A percentile compares a stretch with the other conserved stretches of the same genome.
Conservation (phyloP, 2,888 invertebrate species). For the Leucoptera coffeella region DNA sequence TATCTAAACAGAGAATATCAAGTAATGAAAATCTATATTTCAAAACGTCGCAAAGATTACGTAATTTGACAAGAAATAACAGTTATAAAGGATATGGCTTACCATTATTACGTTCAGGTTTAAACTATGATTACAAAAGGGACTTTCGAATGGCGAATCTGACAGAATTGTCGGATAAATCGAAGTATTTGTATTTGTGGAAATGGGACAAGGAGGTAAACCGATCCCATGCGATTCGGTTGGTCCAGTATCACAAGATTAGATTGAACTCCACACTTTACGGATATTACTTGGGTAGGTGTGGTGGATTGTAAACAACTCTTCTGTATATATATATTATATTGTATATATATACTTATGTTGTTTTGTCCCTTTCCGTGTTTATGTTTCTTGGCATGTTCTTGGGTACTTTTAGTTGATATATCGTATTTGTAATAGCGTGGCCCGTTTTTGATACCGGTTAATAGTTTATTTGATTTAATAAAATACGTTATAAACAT, state of each 20-base stretch:
- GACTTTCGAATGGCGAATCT: slow-evolving; percentile 22
- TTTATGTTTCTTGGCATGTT: too few relatives aligned
- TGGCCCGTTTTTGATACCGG: too few relatives aligned
- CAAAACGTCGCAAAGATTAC: slow-evolving; percentile 19
- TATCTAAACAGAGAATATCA: too few relatives aligned
- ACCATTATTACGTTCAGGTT: slow-evolving; percentile 16
- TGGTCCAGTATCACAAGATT: slow-evolving; percentile 37
- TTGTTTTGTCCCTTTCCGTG: too few relatives aligned
- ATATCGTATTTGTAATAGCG: too few relatives aligned
- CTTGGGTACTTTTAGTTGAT: too few relatives aligned
- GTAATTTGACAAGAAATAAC: slow-evolving; percentile 18
- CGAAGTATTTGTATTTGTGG: not conserved
- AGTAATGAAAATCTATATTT: slow-evolving; percentile 25
- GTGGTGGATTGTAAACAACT: too few relatives aligned
- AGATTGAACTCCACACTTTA: slow-evolving; percentile 31
- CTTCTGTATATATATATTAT: too few relatives aligned
- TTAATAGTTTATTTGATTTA: too few relatives aligned
- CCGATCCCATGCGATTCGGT: slow-evolving; percentile 9
- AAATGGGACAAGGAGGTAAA: not conserved
- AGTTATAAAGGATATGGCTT: slow-evolving; percentile 14
- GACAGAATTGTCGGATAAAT: slow-evolving; percentile 11
- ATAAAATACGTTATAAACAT: too few relatives aligned
- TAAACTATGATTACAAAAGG: slow-evolving; percentile 20
- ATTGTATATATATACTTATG: too few relatives aligned
- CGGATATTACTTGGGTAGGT: slow-evolving; percentile 25